These are phyloP conservation scores for Onthophagus taurus DNA, from an alignment of 1,140 invertebrate species.

Conservation along the genomic window DNA sequence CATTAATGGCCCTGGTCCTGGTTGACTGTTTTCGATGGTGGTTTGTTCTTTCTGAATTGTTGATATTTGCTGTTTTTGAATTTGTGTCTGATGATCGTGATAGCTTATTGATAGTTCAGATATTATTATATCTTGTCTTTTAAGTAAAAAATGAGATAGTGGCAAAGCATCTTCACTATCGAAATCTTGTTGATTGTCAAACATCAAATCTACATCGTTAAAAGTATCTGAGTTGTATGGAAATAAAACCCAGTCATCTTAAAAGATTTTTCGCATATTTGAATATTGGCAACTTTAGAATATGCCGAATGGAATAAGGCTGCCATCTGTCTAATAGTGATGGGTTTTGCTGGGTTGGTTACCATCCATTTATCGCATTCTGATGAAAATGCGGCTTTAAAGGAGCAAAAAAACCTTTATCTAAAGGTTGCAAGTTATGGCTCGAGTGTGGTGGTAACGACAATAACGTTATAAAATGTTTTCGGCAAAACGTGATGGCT, in stretches of 20 bases:
- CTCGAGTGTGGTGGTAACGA: constrained; percentile 9
- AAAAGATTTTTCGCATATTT: neutral
- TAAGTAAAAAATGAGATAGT: neutral
- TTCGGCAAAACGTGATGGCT: constrained; percentile 8
- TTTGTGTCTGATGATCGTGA: neutral
- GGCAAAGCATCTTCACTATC: neutral
- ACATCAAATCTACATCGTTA: neutral
- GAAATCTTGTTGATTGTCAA: neutral
- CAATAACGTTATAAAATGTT: constrained; percentile 10
- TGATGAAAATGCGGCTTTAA: constrained; percentile 3
- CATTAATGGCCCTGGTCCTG: no score
- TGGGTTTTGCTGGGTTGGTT: constrained; percentile 7
- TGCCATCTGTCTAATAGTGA: constrained; percentile 9
- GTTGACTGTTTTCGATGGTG: neutral
- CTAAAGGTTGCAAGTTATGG: constrained; percentile 11
- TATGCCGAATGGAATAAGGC: constrained; percentile 13
- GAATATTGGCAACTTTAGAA: constrained; percentile 3
- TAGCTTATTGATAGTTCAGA: no score
- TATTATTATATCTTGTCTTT: neutral
- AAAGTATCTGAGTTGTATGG: neutral
- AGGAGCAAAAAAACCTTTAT: constrained; percentile 14
- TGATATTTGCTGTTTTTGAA: neutral
- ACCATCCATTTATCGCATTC: constrained; percentile 16
- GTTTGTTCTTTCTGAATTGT: neutral
- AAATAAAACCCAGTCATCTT: no score